Percentiles rank a stretch among this genome's conserved stretches.
These are phyloP conservation scores for Semnornis frantzii DNA, from an alignment of 2,113 vertebrate species.

Conservation along the genomic window DNA sequence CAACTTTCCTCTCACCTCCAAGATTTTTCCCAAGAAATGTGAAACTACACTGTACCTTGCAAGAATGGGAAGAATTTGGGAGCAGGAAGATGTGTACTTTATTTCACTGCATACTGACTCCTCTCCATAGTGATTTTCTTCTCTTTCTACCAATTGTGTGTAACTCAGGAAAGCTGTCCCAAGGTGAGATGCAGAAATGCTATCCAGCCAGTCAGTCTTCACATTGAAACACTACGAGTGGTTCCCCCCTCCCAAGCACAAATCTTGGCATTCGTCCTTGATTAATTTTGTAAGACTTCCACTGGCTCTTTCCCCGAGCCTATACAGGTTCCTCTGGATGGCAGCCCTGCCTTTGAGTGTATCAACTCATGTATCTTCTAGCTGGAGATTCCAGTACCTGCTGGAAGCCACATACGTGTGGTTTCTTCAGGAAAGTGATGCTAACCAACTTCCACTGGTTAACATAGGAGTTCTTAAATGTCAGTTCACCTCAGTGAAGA, in stretches of 20 bases:
- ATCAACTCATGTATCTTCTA: rapidly evolving
- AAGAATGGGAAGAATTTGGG: not conserved
- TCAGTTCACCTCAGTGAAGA: not conserved
- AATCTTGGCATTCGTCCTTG: not conserved
- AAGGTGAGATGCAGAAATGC: not conserved
- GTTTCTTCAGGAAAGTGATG: not conserved
- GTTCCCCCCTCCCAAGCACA: not conserved
- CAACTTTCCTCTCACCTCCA: not conserved
- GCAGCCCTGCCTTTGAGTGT: not conserved
- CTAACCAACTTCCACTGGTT: not conserved
- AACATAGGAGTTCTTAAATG: not conserved
- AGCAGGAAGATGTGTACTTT: no score
- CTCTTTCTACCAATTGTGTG: not conserved
- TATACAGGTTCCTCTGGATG: no score
- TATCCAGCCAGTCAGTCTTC: not conserved
- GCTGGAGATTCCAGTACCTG: not conserved
- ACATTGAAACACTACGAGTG: not conserved
- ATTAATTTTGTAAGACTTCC: not conserved
- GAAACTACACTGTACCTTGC: not conserved
- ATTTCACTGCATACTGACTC: not conserved
- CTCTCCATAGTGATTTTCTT: not conserved
- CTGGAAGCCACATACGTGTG: not conserved
- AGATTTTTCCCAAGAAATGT: not conserved
- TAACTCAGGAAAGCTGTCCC: not conserved
- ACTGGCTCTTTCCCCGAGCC: not conserved